Percentiles rank a stretch among this genome's conserved stretches.
Evolutionary conservation across 2,797 vertebrate species (phyloP).

Genomic region (Helostoma temminkii): DNA sequence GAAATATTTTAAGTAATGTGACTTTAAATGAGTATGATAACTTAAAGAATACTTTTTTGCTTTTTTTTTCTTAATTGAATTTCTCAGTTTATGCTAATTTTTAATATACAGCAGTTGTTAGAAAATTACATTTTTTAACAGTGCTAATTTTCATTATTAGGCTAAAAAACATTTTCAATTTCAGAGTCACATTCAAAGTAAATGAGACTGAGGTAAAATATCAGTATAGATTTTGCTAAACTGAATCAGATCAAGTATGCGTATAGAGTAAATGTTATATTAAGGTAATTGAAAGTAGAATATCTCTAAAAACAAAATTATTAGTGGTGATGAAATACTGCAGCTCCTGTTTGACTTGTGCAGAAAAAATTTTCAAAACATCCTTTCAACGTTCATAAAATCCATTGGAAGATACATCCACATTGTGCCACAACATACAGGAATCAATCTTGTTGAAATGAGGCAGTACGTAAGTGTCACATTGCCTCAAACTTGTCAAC

Average conservation of each 20-base stretch:
- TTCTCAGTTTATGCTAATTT: slow-evolving; percentile 17
- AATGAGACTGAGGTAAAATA: slow-evolving; percentile 54
- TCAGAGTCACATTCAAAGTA: slow-evolving; percentile 31
- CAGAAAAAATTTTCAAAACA: slow-evolving; percentile 39
- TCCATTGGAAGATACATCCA: slow-evolving; percentile 16
- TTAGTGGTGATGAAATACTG: slow-evolving; percentile 68
- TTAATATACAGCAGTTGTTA: slow-evolving; percentile 15
- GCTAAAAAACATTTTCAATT: slow-evolving; percentile 11
- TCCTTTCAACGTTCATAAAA: slow-evolving; percentile 43
- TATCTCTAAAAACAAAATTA: slow-evolving; percentile 15
- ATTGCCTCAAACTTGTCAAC: slow-evolving; percentile 5
- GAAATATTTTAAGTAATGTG: slow-evolving; percentile 19
- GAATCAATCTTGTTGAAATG: slow-evolving; percentile 38
- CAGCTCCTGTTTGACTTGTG: slow-evolving; percentile 40
- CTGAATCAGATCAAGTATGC: slow-evolving; percentile 26
- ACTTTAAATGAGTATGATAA: slow-evolving; percentile 34
- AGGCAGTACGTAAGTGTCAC: neutral
- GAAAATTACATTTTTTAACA: slow-evolving; percentile 24
- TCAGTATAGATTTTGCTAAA: slow-evolving; percentile 15
- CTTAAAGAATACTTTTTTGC: slow-evolving; percentile 32
- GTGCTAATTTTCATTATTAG: slow-evolving; percentile 18
- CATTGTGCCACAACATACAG: slow-evolving; percentile 2
- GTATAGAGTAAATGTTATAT: slow-evolving; percentile 7
- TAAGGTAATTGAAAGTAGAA: slow-evolving; percentile 20
- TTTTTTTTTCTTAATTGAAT: slow-evolving; percentile 31